Percentiles rank a stretch among this genome's conserved stretches.
These are phyloP conservation scores for Lamprologus callipterus DNA, from an alignment of 2,113 vertebrate species.

Conservation along the genomic window DNA sequence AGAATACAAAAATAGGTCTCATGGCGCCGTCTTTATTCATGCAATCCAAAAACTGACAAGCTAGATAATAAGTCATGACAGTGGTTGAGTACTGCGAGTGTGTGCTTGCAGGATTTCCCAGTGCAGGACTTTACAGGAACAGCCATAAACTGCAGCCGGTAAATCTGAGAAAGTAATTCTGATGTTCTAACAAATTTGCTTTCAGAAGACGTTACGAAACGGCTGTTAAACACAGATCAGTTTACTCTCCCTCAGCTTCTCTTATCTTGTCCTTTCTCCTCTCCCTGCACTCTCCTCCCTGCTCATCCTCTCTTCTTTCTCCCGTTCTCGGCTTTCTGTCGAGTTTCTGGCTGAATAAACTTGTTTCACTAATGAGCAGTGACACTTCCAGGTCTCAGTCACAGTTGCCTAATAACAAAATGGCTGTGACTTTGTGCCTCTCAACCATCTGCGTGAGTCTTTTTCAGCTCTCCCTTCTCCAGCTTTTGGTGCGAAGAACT, in stretches of 20 bases:
- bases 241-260: conserved; percentile 1
- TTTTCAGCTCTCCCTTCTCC: not conserved
- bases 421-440: conserved; percentile 26
- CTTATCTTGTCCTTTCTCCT: not conserved
- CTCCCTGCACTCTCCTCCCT: not conserved
- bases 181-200: not conserved
- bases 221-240: conserved; percentile 12
- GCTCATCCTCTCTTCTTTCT: not conserved
- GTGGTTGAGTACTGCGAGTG: not conserved
- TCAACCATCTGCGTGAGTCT: conserved; percentile 29
- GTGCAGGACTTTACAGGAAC: not conserved
- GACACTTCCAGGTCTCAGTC: conserved; percentile 51
- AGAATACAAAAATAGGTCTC: not conserved
- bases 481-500: not conserved
- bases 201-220: not conserved
- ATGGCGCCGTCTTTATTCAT: not conserved
- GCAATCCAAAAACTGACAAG: not conserved
- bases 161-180: not conserved
- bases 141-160: not conserved
- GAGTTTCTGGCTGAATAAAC: conserved; percentile 44
- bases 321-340: conserved; percentile 1
- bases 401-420: conserved; percentile 30
- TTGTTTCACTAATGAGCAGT: conserved; percentile 51
- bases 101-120: not conserved
- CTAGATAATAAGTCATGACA: not conserved